Conservation (phyloP, 2,797 vertebrate genomes). For the Halcyon leucocephala region DNA sequence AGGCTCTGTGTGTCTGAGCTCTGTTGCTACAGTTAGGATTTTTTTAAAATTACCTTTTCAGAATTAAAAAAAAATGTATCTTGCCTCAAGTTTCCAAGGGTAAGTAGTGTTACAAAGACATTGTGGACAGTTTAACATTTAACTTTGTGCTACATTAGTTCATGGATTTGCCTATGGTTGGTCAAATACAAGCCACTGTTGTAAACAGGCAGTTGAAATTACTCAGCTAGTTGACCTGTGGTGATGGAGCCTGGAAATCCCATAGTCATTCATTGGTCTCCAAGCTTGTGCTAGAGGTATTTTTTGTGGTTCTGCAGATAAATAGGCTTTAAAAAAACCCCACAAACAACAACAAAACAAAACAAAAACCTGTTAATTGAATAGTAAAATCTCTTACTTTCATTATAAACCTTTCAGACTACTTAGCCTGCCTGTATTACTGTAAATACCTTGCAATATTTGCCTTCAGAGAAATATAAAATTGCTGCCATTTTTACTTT, state of each 20-base stretch:
- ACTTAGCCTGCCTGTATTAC: not conserved
- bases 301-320: constrained; percentile 4
- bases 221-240: not conserved
- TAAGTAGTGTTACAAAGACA: not conserved
- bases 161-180: not conserved
- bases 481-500: constrained; percentile 28
- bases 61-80: not conserved
- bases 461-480: constrained; percentile 42
- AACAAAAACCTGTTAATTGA: constrained; percentile 33
- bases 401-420: constrained; percentile 10
- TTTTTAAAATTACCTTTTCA: not conserved
- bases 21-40: not conserved
- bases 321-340: not conserved
- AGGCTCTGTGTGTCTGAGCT: not conserved
- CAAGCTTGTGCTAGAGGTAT: not conserved
- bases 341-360: not conserved
- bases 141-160: not conserved
- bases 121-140: not conserved
- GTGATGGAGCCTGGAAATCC: not conserved
- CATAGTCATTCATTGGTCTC: not conserved
- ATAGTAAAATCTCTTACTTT: constrained; percentile 10
- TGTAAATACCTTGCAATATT: constrained; percentile 18
- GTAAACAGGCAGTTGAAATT: not conserved
- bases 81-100: not conserved
- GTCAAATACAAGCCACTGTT: not conserved